A percentile compares a stretch with the other conserved stretches of the same genome.
Evolutionary conservation across 2,888 invertebrate genomes (phyloP).

Genomic region (Zonitis immaculata): DNA sequence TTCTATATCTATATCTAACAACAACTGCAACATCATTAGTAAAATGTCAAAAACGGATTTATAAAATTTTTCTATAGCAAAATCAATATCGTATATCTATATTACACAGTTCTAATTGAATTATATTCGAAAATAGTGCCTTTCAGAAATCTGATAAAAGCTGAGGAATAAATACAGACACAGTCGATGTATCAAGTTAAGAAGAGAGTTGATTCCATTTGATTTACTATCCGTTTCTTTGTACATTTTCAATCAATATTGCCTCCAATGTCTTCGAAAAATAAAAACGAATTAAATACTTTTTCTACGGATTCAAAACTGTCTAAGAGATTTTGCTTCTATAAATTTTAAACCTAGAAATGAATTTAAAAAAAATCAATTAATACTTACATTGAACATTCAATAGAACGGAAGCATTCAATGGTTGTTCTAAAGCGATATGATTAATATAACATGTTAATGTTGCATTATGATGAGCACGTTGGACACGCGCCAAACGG

Average conservation of each 20-base stretch:
- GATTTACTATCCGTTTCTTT: constrained; percentile 13
- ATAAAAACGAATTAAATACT: not conserved
- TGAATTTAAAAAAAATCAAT: too few relatives aligned
- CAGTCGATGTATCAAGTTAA: not conserved
- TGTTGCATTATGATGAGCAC: constrained; percentile 83
- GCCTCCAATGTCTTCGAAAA: not conserved
- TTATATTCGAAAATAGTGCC: not conserved
- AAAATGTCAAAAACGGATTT: not conserved
- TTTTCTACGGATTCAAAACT: not conserved
- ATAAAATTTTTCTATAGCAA: not conserved
- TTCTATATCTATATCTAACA: too few relatives aligned
- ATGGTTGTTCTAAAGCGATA: constrained; percentile 53
- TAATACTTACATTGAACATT: constrained; percentile 66
- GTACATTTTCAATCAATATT: constrained; percentile 11
- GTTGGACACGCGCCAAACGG: constrained; percentile 67
- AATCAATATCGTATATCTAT: too few relatives aligned
- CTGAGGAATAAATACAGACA: not conserved
- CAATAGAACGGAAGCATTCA: constrained; percentile 57
- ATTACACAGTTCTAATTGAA: not conserved
- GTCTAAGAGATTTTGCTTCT: too few relatives aligned
- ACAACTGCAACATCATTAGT: too few relatives aligned
- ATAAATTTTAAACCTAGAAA: too few relatives aligned
- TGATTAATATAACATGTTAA: constrained; percentile 78
- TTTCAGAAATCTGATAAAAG: not conserved
- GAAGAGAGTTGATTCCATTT: constrained; percentile 12